Evolutionary conservation across 2,888 invertebrate genomes (phyloP), one percentile per base, ranked within the genome.

Genomic region (Andrena bucephala): DNA sequence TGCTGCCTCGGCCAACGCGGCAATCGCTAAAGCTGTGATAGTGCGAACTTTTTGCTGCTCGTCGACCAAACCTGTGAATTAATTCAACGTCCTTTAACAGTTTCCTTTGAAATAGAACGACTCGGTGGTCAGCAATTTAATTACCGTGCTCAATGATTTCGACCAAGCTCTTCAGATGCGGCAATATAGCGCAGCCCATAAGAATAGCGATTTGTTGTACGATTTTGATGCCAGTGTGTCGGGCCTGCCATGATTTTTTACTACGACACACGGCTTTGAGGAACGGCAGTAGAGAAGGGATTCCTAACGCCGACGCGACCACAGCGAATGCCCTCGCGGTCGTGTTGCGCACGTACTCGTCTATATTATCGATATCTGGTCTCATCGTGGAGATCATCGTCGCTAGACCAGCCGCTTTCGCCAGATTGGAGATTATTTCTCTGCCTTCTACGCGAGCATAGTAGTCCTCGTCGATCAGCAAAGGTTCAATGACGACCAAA

Each of bases 381-480:
- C 99, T 96, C 99, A 99, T 99, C 0, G 99, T 99, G 4, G 99
- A 99, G 92, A 99, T 99, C 99, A 99, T 99, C 16, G 99, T 99
- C 3, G 99, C 99, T 75, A 99, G 95, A 76, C 99, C 99, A 2
- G 99, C 99, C 1, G 99, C 99, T 95, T 99, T 99, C 0, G 99
- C 99, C 92, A 99, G 95, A 94, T 99, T 99, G 0, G 99, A 99
- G 92, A 99, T 99, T 90, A 99, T 99, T 95, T 99, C 99, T 92
- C 99, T 96, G 88, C 99, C 99, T 94, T 99, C 99, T 8, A 99
- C 99, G 93, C 99, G 97, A 33, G 99, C 99, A 94, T 99, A 99
- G 94, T 99, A 99, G 94, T 99, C 99, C 95, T 99, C 99, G 94
- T 99, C 99, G 93, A 99, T 99, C 57, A 99, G 95, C 84, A 99